Evolutionary conservation across 2,113 vertebrate genomes (phyloP), one percentile per base, ranked within the genome.

Genomic region (Aythya baeri): DNA sequence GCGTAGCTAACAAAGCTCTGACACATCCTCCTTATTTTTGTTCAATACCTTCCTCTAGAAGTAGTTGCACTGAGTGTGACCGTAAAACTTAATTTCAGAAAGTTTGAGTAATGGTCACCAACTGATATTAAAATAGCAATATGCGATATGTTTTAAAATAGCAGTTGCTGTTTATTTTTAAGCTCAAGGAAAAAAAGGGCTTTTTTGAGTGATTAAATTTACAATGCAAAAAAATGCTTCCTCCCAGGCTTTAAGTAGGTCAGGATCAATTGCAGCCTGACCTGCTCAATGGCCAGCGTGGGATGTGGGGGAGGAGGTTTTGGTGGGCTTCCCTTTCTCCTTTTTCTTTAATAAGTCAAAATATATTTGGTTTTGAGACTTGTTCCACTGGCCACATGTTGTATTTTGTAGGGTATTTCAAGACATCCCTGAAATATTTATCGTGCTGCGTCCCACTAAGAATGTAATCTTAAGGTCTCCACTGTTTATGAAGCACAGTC

Each of bases 391-490:
- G 57, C 63, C 36, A 46, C 1, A 0, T 54, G 43, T 66, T 95
- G 27, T 84, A 41, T 84, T 26, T 67, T 50, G 65, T 36, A 91
- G 54, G n/a, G 17, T 88, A 59, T 86, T 95, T 95, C 55, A 73
- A 76, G 86, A 87, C 50, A 54, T 86, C 90, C 13, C 86, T 68
- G 66, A 82, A 90, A 76, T 91, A 63, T 55, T 89, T 93, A 41
- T 89, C 83, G 32, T 59, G 74, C 94, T 91, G 73, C 84, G 77
- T 93, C 92, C 80, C 81, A 93, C 88, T 71, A 91, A 93, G 93
- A 92, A 84, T 92, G 91, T 94, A 93, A 93, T 96, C 80, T 82
- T 96, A 95, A 97, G 90, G 94, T 82, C 94, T 95, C 93, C 31
- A 70, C 74, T 96, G 94, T 97, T 97, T 97, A 84, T 63, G 50